Base-by-base conservation (phyloP, 2,797 vertebrate species). In the Triplophysa yarkandensis region DNA sequence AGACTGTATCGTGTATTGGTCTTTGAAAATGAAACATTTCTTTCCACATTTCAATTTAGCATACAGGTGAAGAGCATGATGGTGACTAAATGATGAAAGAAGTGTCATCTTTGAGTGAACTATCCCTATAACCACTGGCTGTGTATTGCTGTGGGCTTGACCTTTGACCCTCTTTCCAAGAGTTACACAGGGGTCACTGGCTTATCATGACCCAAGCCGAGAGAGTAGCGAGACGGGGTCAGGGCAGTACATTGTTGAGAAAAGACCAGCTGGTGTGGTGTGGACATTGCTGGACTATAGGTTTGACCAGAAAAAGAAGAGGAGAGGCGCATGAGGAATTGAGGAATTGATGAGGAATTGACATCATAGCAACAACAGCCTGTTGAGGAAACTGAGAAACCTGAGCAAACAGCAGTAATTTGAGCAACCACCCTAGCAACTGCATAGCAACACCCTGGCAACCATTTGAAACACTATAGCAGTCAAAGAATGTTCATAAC, bases 141-240 rank as follows among this genome's bases (percentile, higher is more conserved):
- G 86, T 86, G 90, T 87, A 88, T 86, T 77, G 71, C 74, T 48
- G 60, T 43, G 60, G 39, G 68, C 58, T 36, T 14, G 48, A 82
- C 77, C 68, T 79, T 66, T 83, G 81, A 63, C 67, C 74, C 62
- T 64, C 62, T 28, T 36, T 77, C 65, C 66, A 64, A 76, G 74
- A 78, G 71, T 61, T 67, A 67, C 50, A 73, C 69, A 71, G 80
- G 75, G 83, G 70, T 75, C 71, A 25, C 46, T 68, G 55, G 60
- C 64, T 64, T 80, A 65, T 64, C 76, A 63, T 72, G 69, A 83
- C 79, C 74, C 71, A 77, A 48, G 71, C 80, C 70, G 60, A 75
- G 74, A 74, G 71, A 77, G 63, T 83, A 77, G 77, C 80, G 85
- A 88, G 83, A 85, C 77, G 32, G 81, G 87, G 86, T 88, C 85